Evolutionary conservation across 2,888 invertebrate genomes (phyloP).

Genomic region (Thelaira solivaga): DNA sequence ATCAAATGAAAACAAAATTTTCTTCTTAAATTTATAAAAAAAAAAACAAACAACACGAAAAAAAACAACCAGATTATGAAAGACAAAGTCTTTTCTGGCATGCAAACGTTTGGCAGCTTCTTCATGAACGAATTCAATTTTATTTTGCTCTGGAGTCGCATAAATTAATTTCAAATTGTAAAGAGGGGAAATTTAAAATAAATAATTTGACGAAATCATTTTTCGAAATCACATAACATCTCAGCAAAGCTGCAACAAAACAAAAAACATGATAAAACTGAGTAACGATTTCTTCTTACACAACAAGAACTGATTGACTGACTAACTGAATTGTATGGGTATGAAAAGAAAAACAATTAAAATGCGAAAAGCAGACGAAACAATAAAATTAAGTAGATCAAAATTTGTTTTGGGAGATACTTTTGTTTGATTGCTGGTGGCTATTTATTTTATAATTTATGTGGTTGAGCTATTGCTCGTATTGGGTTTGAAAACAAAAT

Average conservation of each 20-base stretch:
- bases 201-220: conserved; percentile 46
- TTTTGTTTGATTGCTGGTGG: not conserved
- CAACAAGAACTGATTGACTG: too few species aligned
- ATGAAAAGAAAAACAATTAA: conserved; percentile 55
- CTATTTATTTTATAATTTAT: not conserved
- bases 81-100: not conserved
- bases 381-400: conserved; percentile 24
- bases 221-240: conserved; percentile 55
- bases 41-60: conserved; percentile 1
- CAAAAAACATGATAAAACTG: not conserved
- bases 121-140: conserved; percentile 4
- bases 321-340: conserved; percentile 31
- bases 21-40: conserved; percentile 25
- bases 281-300: too few species aligned
- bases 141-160: conserved; percentile 9
- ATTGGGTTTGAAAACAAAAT: too few species aligned
- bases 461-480: too few species aligned
- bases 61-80: not conserved
- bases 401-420: conserved; percentile 21
- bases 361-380: conserved; percentile 36
- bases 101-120: conserved; percentile 4
- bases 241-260: conserved; percentile 43
- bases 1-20: conserved; percentile 28
- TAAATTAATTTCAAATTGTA: conserved; percentile 34
- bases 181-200: conserved; percentile 20